Evolutionary conservation across 2,888 invertebrate species (phyloP), one percentile per base, ranked within the genome.

Genomic region (Synanthedon myopaeformis): DNA sequence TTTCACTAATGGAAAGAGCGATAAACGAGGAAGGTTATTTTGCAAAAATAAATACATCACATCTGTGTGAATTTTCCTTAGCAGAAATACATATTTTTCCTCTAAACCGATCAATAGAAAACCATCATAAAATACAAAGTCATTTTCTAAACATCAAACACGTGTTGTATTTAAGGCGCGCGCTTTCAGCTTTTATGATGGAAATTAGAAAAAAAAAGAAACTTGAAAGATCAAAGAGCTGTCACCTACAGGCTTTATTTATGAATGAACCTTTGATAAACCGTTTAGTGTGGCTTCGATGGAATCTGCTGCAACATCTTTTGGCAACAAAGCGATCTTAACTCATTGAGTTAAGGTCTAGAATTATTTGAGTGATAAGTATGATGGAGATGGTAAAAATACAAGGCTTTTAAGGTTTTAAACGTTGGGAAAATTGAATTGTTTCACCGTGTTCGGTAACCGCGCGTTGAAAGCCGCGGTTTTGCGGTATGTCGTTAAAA

Each of bases 351-450:
- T 6, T 13, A 45, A 45, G 45, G 45, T 45, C 14, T 45, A 12
- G 13, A 14, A 13, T n/a, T 45, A 14, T 45, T 45, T 45, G 45
- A 8, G 12, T 4, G 13, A 45, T 45, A 14, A 35, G 45, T 45
- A 45, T 45, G 6, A 14, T 45, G n/a, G 14, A 45, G 45, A n/a
- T 45, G 6, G 45, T 45, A 45, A 45, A 45, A 45, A 49, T 17
- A 55, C 54, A 56, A 58, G 59, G 68, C 75, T 72, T 72, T 74
- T 68, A 72, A 72, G 74, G 66, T 69, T 63, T 35, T 59, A 65
- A 67, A 64, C 64, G 69, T 62, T 63, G 63, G 60, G 66, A 63
- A 75, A 77, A 77, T 75, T 76, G 70, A 75, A 76, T 77, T 72
- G 71, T 66, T 70, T 67, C 59, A 56, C 59, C 35, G 23, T 42